A percentile compares a stretch with the other conserved stretches of the same genome.
Conservation (phyloP, 2,113 vertebrate species). For the Perccottus glenii region DNA sequence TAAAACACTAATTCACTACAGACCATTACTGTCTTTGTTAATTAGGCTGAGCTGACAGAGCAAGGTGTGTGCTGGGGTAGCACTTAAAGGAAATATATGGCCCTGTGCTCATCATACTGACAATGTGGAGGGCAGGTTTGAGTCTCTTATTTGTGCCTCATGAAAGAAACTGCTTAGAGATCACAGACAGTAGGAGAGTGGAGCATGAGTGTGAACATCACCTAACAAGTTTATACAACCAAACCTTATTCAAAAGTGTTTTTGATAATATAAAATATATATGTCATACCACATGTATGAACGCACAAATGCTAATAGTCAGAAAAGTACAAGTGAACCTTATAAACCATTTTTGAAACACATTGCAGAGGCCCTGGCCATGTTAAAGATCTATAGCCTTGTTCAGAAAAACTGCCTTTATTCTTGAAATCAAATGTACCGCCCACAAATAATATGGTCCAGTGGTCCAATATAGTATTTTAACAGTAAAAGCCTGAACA, state of each 20-base stretch:
- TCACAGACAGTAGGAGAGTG: conserved; percentile 3
- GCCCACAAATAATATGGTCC: conserved; percentile 9
- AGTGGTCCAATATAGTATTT: background rate
- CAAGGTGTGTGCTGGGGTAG: conserved; percentile 40
- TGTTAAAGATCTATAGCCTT: background rate
- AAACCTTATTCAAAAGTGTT: background rate
- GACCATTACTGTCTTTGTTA: conserved; percentile 64
- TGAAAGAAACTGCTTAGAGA: conserved; percentile 23
- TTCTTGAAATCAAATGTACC: background rate
- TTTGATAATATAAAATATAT: background rate
- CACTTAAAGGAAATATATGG: conserved; percentile 36
- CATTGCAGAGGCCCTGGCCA: background rate
- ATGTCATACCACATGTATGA: background rate
- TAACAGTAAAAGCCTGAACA: background rate
- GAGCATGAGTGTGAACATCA: too few relatives aligned
- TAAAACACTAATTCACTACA: conserved; percentile 76
- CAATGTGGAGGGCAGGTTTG: conserved; percentile 43
- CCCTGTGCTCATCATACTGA: conserved; percentile 49
- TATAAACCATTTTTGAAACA: too few relatives aligned
- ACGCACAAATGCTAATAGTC: background rate
- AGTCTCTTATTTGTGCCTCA: conserved; percentile 39
- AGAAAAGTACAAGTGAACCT: background rate
- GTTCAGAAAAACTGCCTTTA: background rate
- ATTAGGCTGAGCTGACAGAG: conserved; percentile 67
- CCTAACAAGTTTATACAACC: too few relatives aligned